phyloP scores from a whole-genome alignment of 1,140 invertebrate genomes.

The Calliopsis andreniformis region DNA sequence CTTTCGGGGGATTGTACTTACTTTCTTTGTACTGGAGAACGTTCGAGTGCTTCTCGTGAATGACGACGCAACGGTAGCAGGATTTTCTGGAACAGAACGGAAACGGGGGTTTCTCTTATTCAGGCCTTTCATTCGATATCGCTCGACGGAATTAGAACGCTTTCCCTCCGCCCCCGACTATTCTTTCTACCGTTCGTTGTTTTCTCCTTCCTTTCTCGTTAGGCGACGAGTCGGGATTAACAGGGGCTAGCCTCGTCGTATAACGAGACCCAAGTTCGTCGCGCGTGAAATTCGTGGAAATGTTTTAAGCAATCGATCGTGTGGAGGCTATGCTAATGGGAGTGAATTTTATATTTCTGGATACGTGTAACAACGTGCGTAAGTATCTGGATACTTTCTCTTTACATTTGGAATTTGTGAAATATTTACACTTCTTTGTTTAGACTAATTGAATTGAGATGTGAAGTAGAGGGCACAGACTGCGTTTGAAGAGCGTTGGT shows the following conservation, averaged over 20 bases:
- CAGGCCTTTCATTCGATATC: constrained; percentile 28
- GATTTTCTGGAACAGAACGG: constrained; percentile 80
- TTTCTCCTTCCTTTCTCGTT: constrained; percentile 26
- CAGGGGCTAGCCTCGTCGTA: neutral
- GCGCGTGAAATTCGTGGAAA: neutral
- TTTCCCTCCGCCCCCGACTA: constrained; percentile 1
- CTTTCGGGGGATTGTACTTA: constrained; percentile 84
- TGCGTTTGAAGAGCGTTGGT: too few relatives aligned
- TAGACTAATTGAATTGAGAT: too few relatives aligned
- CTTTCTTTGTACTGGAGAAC: constrained; percentile 98
- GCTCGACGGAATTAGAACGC: constrained; percentile 34
- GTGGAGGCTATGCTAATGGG: neutral
- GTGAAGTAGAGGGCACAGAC: too few relatives aligned
- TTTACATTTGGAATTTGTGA: too few relatives aligned
- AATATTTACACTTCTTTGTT: too few relatives aligned
- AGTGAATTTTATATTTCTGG: too few relatives aligned
- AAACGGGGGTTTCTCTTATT: constrained; percentile 31
- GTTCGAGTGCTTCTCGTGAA: constrained; percentile 95
- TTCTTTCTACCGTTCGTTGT: neutral
- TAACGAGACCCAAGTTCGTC: neutral
- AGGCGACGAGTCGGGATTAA: constrained; percentile 19
- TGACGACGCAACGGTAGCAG: constrained; percentile 94
- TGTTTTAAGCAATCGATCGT: neutral
- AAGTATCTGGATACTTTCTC: too few relatives aligned
- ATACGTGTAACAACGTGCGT: too few relatives aligned